These are phyloP conservation scores for Percopsis omiscomaycus DNA, from an alignment of 2,797 vertebrate species.

Conservation along the genomic window DNA sequence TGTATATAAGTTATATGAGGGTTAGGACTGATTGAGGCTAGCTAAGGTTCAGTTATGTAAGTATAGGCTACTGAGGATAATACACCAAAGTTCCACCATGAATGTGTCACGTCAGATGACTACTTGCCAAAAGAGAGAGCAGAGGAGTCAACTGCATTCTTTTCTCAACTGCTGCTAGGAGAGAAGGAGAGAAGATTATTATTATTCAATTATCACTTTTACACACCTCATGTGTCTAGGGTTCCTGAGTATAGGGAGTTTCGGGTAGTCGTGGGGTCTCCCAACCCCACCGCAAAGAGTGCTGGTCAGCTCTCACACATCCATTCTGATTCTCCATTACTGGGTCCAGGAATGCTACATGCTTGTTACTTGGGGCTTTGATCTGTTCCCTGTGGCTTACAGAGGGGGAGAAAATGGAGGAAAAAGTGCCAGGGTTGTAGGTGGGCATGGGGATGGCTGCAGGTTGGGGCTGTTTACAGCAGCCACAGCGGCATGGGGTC, in stretches of 20 bases:
- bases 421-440: constrained; percentile 78
- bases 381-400: constrained; percentile 57
- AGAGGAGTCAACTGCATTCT: constrained; percentile 1
- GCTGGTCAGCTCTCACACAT: constrained; percentile 69
- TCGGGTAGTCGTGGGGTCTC: constrained; percentile 21
- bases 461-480: constrained; percentile 74
- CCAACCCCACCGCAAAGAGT: constrained; percentile 49
- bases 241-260: constrained; percentile 26
- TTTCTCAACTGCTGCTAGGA: constrained; percentile 26
- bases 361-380: constrained; percentile 81
- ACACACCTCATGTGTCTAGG: constrained; percentile 16
- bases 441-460: constrained; percentile 58
- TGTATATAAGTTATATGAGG: constrained; percentile 49
- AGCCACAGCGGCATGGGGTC: constrained; percentile 85
- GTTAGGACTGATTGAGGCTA: constrained; percentile 51
- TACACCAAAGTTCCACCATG: constrained; percentile 58
- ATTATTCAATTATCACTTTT: constrained; percentile 8
- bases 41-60: constrained; percentile 47
- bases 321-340: constrained; percentile 74
- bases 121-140: constrained; percentile 31
- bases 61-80: constrained; percentile 22
- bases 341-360: constrained; percentile 87
- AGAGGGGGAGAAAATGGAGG: constrained; percentile 80
- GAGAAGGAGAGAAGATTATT: constrained; percentile 26
- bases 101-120: constrained; percentile 30